A percentile compares a stretch with the other conserved stretches of the same genome.
phyloP scores from a whole-genome alignment of 2,888 invertebrate genomes.

The Philonicus albiceps region DNA sequence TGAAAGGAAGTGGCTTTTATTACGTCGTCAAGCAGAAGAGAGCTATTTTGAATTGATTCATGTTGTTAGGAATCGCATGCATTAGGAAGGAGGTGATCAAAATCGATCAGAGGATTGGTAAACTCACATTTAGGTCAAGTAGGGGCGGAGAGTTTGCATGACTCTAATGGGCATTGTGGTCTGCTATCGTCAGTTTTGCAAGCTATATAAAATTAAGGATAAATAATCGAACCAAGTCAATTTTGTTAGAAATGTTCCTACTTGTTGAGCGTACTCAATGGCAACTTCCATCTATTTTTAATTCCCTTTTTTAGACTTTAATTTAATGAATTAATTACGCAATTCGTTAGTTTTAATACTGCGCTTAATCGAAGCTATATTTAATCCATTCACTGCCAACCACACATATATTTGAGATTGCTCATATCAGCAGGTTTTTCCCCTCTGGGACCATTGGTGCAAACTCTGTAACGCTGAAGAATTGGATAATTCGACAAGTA shows the following conservation, averaged over 20 bases:
- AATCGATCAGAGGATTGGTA: neutral
- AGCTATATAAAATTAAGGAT: neutral
- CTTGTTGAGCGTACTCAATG: neutral
- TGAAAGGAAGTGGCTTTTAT: neutral
- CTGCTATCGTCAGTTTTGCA: neutral
- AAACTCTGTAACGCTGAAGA: no score
- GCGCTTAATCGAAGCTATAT: no score
- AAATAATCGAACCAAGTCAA: neutral
- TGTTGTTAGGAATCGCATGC: neutral
- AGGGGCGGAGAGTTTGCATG: neutral
- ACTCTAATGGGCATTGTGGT: no score
- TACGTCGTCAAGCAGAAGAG: neutral
- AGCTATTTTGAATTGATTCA: neutral
- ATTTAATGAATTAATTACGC: no score
- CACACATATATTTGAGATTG: no score
- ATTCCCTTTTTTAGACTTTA: no score
- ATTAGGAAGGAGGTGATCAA: neutral
- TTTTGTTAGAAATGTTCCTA: neutral
- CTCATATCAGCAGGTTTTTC: no score
- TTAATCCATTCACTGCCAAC: no score
- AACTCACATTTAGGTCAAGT: neutral
- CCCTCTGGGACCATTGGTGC: no score
- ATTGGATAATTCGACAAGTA: no score
- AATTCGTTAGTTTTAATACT: no score
- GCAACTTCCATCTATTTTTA: no score